Conservation (phyloP, 1,140 invertebrate genomes). For the Anastrepha ludens region DNA sequence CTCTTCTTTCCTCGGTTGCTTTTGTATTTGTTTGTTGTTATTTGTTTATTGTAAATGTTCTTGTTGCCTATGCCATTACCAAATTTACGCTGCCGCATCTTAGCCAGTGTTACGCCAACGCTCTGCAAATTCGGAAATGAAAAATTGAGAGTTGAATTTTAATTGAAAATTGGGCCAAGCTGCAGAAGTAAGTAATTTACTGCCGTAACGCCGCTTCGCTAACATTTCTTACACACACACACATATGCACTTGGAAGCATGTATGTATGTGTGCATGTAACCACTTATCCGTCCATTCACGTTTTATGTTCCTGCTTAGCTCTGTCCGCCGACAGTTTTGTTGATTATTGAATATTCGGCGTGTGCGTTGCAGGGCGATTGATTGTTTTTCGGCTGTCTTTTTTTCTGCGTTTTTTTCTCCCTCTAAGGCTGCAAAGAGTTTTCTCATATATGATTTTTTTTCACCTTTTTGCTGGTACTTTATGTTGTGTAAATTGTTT, state of each 20-base stretch:
- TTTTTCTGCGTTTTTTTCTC: background rate
- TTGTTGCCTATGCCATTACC: slow-evolving; percentile 45
- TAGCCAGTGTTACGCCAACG: slow-evolving; percentile 5
- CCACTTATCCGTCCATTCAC: background rate
- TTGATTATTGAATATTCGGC: slow-evolving; percentile 40
- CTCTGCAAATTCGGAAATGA: slow-evolving; percentile 56
- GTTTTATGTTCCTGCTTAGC: background rate
- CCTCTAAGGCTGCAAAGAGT: background rate
- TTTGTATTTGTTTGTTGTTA: slow-evolving; percentile 17
- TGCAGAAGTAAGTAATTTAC: slow-evolving; percentile 18
- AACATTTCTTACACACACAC: background rate
- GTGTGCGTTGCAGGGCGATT: slow-evolving; percentile 3
- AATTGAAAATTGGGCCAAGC: slow-evolving; percentile 60
- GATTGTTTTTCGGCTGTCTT: background rate
- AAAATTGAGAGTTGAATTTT: slow-evolving; percentile 60
- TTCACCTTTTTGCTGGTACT: background rate
- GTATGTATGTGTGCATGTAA: background rate
- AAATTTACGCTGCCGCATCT: slow-evolving; percentile 53
- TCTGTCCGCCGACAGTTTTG: background rate
- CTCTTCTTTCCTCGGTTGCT: background rate
- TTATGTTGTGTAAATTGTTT: background rate
- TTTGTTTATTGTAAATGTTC: background rate
- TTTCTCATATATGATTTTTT: background rate
- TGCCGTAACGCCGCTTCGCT: slow-evolving; percentile 19
- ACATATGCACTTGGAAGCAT: background rate